Conservation (phyloP, 35 echinoderm and acorn worm genomes). For the Apostichopus californicus region DNA sequence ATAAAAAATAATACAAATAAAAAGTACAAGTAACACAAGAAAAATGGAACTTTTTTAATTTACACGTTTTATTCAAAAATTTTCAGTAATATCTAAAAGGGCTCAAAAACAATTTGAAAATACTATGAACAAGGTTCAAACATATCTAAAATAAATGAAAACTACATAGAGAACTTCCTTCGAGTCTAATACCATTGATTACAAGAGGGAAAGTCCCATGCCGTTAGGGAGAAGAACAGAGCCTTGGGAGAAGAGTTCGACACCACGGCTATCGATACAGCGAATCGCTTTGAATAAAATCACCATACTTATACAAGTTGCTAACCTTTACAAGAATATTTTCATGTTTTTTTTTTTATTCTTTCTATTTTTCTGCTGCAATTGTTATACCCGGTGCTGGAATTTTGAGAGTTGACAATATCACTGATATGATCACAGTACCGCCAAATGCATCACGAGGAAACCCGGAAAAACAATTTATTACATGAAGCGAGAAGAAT, state of each 20-base stretch:
- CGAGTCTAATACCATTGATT: background rate
- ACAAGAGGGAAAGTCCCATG: background rate
- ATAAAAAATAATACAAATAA: background rate
- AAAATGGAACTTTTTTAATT: background rate
- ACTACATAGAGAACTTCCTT: background rate
- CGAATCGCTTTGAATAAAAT: too few relatives aligned
- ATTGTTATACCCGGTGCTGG: too few relatives aligned
- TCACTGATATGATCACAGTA: too few relatives aligned
- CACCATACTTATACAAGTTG: too few relatives aligned
- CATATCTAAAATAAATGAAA: constrained; percentile 25
- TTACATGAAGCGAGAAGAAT: too few relatives aligned
- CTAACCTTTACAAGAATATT: too few relatives aligned
- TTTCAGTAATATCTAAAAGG: constrained; percentile 45
- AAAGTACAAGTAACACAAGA: too few relatives aligned
- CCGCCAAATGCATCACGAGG: too few relatives aligned
- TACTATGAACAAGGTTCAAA: constrained; percentile 48
- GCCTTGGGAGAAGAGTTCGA: background rate
- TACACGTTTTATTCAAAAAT: constrained; percentile 46
- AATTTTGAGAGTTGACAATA: too few relatives aligned
- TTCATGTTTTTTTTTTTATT: too few relatives aligned
- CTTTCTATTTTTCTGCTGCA: too few relatives aligned
- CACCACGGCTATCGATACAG: background rate
- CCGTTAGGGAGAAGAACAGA: background rate
- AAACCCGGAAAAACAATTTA: too few relatives aligned
- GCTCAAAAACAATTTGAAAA: constrained; percentile 42